Evolutionary conservation across 2,888 invertebrate species (phyloP).

Genomic region (Muschampia plurimacula): DNA sequence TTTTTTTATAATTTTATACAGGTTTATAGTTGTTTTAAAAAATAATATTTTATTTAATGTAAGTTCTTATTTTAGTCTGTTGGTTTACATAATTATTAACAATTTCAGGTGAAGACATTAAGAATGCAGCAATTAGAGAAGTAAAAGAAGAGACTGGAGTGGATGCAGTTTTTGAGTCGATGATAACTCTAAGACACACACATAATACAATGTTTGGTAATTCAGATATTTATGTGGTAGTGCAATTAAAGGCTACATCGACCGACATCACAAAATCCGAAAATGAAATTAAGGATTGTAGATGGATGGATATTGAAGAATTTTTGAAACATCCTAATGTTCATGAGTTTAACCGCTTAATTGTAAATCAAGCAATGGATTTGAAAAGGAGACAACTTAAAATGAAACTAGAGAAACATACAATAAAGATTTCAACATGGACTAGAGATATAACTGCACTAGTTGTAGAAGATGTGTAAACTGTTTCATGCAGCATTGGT

Average conservation of each 20-base stretch:
- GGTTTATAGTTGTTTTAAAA: too few relatives aligned
- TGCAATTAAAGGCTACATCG: slow-evolving; percentile 88
- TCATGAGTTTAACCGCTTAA: slow-evolving; percentile 89
- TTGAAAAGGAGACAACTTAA: slow-evolving; percentile 87
- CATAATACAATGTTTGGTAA: slow-evolving; percentile 92
- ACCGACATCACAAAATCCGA: slow-evolving; percentile 88
- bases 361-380: slow-evolving; percentile 88
- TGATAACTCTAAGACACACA: slow-evolving; percentile 92
- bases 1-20: too few relatives aligned
- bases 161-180: slow-evolving; percentile 89
- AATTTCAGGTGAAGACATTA: slow-evolving; percentile 91
- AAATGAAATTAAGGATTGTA: slow-evolving; percentile 91
- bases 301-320: slow-evolving; percentile 93
- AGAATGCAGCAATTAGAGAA: slow-evolving; percentile 93
- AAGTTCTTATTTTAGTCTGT: too few relatives aligned
- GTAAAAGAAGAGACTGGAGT: slow-evolving; percentile 96
- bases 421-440: slow-evolving; percentile 59
- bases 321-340: slow-evolving; percentile 90
- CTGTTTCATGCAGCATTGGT: neutral
- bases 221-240: slow-evolving; percentile 94
- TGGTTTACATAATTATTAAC: neutral
- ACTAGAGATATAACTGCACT: slow-evolving; percentile 69
- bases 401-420: slow-evolving; percentile 84
- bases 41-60: too few relatives aligned
- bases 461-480: slow-evolving; percentile 63